Evolutionary conservation across 2,113 vertebrate species (phyloP).

Genomic region (Odocoileus virginianus): DNA sequence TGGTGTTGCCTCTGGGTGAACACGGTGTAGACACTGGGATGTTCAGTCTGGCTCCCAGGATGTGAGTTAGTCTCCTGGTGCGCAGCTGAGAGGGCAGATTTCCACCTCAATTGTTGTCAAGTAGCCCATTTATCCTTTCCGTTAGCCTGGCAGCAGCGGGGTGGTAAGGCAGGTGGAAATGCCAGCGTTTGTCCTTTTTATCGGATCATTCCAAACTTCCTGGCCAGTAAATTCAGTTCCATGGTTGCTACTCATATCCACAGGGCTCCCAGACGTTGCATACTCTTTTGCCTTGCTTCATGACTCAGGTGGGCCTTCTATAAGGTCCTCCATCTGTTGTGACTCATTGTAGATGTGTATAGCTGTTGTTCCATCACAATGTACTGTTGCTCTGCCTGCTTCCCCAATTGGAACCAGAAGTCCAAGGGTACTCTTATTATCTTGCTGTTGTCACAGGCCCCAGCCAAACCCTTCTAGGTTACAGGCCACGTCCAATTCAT

Average conservation of each 20-base stretch:
- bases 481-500: not conserved
- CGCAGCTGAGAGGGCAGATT: not conserved
- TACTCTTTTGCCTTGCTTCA: not conserved
- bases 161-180: not conserved
- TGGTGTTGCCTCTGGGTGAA: not conserved
- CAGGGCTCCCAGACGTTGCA: accelerated
- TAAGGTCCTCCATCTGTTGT: not conserved
- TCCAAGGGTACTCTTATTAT: not conserved
- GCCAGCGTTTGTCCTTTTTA: not conserved
- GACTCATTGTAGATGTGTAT: not conserved
- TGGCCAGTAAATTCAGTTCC: not conserved
- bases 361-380: not conserved
- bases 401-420: not conserved
- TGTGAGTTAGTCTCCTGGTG: not conserved
- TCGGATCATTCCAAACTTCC: not conserved
- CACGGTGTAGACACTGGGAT: not conserved
- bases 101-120: not conserved
- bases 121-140: not conserved
- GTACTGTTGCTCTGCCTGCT: not conserved
- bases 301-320: not conserved
- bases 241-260: not conserved
- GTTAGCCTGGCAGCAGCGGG: not conserved
- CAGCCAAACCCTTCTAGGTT: not conserved
- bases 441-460: not conserved
- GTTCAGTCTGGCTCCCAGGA: not conserved